Base-by-base conservation (phyloP, 2,797 vertebrate genomes). In the Lepilemur septentrionalis region DNA sequence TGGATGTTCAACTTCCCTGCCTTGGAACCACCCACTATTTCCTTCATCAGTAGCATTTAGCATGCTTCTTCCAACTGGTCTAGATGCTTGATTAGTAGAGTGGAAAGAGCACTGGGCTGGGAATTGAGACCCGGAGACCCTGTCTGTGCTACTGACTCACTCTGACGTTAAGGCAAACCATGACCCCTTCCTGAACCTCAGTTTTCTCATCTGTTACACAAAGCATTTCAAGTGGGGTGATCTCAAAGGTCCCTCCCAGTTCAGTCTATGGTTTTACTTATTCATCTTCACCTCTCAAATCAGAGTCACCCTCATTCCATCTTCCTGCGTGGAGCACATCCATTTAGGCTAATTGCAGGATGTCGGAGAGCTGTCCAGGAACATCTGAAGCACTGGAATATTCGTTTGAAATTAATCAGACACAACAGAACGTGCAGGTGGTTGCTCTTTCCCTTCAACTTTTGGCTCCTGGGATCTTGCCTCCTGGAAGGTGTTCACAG, bases 391-490 rank as follows among this genome's bases (percentile, higher is more conserved):
- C 69, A 84, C n/a, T 95, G 80, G 82, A 91, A 80, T 90, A 98
- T 81, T 93, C 87, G 32, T 97, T 97, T 98, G 97, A 98, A 97
- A 98, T 97, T 97, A 97, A 96, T 96, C 97, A 98, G 97, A 97
- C 97, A 98, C 96, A 98, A 97, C 97, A 90, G 98, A 98, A 94
- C 59, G 98, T 94, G 96, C 97, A 98, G 98, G 98, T 98, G 98
- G 97, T 94, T 98, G 91, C 92, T 98, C 93, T 98, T 97, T 97
- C 89, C 35, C 94, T 98, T 98, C 83, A 73, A 96, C 95, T 96
- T 94, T 85, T 98, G 96, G 94, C 96, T 98, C 96, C 93, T 97
- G 96, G 97, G 97, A 97, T 96, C 80, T 83, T 95, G 35, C 4
- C 86, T 98, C 94, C 41, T 91, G 94, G 97, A 97, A 91, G 93